phyloP scores from a whole-genome alignment of 2,113 vertebrate genomes.

The Helogale parvula region DNA sequence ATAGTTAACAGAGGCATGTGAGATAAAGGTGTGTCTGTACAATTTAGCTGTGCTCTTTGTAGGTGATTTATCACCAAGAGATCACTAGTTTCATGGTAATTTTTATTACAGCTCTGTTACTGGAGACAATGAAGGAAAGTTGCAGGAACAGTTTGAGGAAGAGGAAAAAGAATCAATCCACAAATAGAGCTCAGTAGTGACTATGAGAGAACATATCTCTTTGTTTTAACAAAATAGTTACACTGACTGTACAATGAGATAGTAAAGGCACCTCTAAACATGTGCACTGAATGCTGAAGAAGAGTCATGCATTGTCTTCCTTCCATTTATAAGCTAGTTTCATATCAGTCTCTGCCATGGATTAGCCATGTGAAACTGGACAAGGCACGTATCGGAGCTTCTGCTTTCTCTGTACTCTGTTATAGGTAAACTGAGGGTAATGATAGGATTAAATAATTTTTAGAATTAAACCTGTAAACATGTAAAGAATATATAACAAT shows the following conservation, averaged over 20 bases:
- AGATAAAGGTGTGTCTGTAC: not conserved
- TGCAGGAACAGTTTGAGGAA: not conserved
- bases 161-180: not conserved
- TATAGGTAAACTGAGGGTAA: not conserved
- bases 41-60: not conserved
- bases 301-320: not conserved
- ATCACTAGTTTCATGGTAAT: not conserved
- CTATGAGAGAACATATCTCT: not conserved
- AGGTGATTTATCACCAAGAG: not conserved
- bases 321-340: not conserved
- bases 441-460: not conserved
- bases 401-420: not conserved
- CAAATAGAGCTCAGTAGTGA: not conserved
- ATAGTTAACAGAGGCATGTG: not conserved
- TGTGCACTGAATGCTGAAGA: not conserved
- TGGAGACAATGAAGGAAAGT: not conserved
- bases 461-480: not conserved
- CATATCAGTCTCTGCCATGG: not conserved
- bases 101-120: not conserved
- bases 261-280: not conserved
- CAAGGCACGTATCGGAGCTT: not conserved
- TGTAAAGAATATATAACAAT: not conserved
- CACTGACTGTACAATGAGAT: not conserved
- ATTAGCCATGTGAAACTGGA: not conserved
- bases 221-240: not conserved